These are phyloP conservation scores for Apoda limacodes DNA, from an alignment of 2,888 invertebrate genomes.

Conservation along the genomic window DNA sequence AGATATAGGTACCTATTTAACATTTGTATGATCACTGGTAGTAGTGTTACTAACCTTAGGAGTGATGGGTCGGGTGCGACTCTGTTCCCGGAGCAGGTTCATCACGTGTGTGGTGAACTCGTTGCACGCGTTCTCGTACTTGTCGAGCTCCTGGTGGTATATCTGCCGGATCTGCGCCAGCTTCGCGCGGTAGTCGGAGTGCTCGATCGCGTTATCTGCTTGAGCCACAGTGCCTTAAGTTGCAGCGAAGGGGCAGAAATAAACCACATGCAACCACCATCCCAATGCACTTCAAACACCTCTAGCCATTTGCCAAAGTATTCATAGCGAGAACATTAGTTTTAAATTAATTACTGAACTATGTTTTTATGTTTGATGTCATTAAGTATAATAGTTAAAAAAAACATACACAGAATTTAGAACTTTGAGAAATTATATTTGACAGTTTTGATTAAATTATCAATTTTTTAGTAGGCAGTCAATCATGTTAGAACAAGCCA, in stretches of 20 bases:
- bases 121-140: slow-evolving; percentile 99
- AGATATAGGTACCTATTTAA: too few species aligned
- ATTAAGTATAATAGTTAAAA: too few species aligned
- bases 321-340: too few species aligned
- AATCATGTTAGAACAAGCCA: too few species aligned
- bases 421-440: too few species aligned
- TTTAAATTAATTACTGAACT: too few species aligned
- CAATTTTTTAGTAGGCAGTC: too few species aligned
- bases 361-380: too few species aligned
- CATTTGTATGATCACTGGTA: too few species aligned
- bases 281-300: slow-evolving; percentile 16
- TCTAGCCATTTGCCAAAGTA: too few species aligned
- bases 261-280: slow-evolving; percentile 39
- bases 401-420: too few species aligned
- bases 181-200: slow-evolving; percentile 99
- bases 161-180: slow-evolving; percentile 98
- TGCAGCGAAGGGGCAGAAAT: slow-evolving; percentile 35
- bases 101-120: slow-evolving; percentile 99
- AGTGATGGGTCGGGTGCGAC: slow-evolving; percentile 96
- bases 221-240: slow-evolving; percentile 76
- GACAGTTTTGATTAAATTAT: too few species aligned
- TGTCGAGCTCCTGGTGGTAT: slow-evolving; percentile 98
- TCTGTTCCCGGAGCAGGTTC: slow-evolving; percentile 96
- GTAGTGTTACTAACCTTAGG: slow-evolving; percentile 73
- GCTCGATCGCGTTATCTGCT: slow-evolving; percentile 97